phyloP scores from a whole-genome alignment of 2,797 vertebrate species.

The Zalophus californianus region DNA sequence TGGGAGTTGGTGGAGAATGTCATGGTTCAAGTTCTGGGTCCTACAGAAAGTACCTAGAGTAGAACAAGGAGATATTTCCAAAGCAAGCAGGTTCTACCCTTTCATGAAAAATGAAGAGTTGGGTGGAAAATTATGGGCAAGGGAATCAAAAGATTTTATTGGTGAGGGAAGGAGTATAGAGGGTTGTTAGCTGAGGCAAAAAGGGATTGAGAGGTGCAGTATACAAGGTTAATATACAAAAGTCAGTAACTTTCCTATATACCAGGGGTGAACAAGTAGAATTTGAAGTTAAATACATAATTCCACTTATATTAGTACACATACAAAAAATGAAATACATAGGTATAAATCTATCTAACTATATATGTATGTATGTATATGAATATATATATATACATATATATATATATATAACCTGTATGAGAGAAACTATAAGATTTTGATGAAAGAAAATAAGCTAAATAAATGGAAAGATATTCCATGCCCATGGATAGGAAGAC shows the following conservation, averaged over 20 bases:
- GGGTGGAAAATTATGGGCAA: background rate
- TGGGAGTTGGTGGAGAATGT: background rate
- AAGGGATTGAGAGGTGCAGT: background rate
- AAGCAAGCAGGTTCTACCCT: background rate
- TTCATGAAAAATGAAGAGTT: background rate
- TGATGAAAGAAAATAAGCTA: background rate
- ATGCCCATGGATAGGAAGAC: background rate
- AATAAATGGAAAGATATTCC: background rate
- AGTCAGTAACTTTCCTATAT: background rate
- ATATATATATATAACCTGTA: background rate
- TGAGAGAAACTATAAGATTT: background rate
- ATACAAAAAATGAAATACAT: background rate
- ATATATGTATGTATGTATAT: too few relatives aligned
- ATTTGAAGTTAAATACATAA: background rate
- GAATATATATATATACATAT: background rate
- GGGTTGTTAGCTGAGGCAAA: background rate
- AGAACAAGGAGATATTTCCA: background rate
- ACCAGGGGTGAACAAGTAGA: background rate
- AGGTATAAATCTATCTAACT: background rate
- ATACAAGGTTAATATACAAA: background rate
- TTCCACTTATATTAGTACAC: background rate
- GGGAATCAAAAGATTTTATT: background rate
- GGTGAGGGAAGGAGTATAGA: background rate
- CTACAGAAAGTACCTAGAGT: background rate
- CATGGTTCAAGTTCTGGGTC: background rate